Percentiles rank a stretch among this genome's conserved stretches.
phyloP scores from a whole-genome alignment of 2,797 vertebrate genomes.

The Chiloscyllium punctatum region DNA sequence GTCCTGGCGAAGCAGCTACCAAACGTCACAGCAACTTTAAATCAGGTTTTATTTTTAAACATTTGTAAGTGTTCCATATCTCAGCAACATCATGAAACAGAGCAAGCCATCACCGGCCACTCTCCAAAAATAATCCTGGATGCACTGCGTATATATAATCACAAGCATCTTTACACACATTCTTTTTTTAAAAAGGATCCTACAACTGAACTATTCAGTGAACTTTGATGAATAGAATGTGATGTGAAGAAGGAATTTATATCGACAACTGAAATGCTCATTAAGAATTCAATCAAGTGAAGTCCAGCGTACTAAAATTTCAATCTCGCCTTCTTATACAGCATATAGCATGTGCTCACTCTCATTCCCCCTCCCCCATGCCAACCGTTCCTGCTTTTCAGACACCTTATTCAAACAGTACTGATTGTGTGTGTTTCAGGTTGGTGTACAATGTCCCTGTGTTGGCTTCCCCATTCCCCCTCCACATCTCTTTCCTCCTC shows the following conservation, averaged over 20 bases:
- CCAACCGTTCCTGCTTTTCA: background rate
- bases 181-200: background rate
- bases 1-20: too few species aligned
- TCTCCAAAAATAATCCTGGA: background rate
- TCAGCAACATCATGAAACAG: background rate
- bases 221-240: slow-evolving; percentile 23
- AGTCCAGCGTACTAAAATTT: slow-evolving; percentile 29
- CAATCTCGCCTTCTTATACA: slow-evolving; percentile 4
- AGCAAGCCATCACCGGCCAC: background rate
- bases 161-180: background rate
- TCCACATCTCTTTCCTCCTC: too few species aligned
- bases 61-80: background rate
- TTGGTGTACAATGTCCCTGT: slow-evolving; percentile 27
- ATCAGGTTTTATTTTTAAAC: background rate
- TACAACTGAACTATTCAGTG: background rate
- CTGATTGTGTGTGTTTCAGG: slow-evolving; percentile 1
- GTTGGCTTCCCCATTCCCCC: background rate
- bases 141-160: background rate
- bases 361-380: slow-evolving; percentile 14
- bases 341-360: background rate
- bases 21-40: background rate
- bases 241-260: slow-evolving; percentile 9
- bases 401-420: slow-evolving; percentile 11
- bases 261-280: slow-evolving; percentile 26
- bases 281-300: slow-evolving; percentile 36